phyloP scores from a whole-genome alignment of 2,113 vertebrate genomes.

The Silurus meridionalis region DNA sequence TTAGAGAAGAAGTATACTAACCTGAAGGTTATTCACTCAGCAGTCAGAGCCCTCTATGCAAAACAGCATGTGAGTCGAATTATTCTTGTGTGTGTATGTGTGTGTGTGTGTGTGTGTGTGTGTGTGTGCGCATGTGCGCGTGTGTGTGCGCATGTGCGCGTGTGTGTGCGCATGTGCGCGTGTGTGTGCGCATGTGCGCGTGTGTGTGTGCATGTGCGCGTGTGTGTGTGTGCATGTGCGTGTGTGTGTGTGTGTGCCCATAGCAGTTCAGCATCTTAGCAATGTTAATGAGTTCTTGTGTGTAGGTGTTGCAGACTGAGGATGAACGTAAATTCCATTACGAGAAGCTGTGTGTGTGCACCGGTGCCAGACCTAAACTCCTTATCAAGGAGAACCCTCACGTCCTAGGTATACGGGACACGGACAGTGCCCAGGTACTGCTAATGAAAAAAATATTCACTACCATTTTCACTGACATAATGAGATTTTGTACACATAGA shows the following conservation, averaged over 20 bases:
- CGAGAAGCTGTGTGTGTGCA: slow-evolving; percentile 89
- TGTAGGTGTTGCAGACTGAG: slow-evolving; percentile 81
- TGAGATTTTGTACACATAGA: not conserved
- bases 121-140: not conserved
- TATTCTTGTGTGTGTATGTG: not conserved
- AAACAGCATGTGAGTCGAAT: slow-evolving; percentile 75
- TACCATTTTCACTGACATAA: not conserved
- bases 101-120: not conserved
- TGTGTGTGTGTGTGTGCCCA: not conserved
- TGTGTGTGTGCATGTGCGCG: not conserved
- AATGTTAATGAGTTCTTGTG: not conserved
- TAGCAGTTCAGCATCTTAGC: not conserved
- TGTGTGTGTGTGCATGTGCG: no score
- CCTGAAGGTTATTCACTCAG: slow-evolving; percentile 84
- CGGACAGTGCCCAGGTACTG: slow-evolving; percentile 90
- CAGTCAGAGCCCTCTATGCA: slow-evolving; percentile 77
- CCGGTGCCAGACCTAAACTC: slow-evolving; percentile 87
- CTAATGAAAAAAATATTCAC: not conserved
- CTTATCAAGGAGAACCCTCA: slow-evolving; percentile 78
- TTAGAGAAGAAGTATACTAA: slow-evolving; percentile 83
- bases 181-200: not conserved
- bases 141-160: no score
- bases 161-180: not conserved
- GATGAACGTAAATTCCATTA: slow-evolving; percentile 77
- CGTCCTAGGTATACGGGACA: slow-evolving; percentile 93